Conservation (phyloP, 2,113 vertebrate genomes). For the Tupaia tana region DNA sequence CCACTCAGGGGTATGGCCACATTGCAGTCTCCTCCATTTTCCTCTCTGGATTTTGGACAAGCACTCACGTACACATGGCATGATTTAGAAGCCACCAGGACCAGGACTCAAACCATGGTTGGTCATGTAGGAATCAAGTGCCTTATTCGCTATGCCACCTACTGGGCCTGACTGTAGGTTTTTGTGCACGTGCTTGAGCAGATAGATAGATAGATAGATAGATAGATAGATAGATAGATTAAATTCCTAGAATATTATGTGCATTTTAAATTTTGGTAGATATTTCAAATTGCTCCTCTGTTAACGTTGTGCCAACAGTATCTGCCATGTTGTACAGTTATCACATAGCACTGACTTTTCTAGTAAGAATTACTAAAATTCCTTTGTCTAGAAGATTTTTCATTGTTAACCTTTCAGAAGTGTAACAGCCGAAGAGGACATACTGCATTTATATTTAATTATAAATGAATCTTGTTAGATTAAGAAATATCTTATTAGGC, state of each 20-base stretch:
- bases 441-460: constrained; percentile 56
- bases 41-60: no score
- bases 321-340: not conserved
- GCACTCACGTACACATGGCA: no score
- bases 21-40: no score
- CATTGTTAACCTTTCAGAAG: constrained; percentile 5
- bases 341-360: not conserved
- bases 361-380: not conserved
- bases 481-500: not conserved
- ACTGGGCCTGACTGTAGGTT: not conserved
- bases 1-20: no score
- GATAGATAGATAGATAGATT: not conserved
- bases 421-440: not conserved
- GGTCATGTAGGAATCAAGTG: no score
- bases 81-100: no score
- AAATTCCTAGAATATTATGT: not conserved
- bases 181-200: not conserved
- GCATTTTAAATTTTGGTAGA: constrained; percentile 30
- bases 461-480: constrained; percentile 27
- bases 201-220: not conserved
- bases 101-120: no score
- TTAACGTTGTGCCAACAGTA: constrained; percentile 1
- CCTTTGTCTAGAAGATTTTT: not conserved
- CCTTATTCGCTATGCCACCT: no score
- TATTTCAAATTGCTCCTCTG: constrained; percentile 3